A percentile compares a stretch with the other conserved stretches of the same genome.
Evolutionary conservation across 23 tunicate species (phyloP).

Genomic region (Halocynthia roretzi): DNA sequence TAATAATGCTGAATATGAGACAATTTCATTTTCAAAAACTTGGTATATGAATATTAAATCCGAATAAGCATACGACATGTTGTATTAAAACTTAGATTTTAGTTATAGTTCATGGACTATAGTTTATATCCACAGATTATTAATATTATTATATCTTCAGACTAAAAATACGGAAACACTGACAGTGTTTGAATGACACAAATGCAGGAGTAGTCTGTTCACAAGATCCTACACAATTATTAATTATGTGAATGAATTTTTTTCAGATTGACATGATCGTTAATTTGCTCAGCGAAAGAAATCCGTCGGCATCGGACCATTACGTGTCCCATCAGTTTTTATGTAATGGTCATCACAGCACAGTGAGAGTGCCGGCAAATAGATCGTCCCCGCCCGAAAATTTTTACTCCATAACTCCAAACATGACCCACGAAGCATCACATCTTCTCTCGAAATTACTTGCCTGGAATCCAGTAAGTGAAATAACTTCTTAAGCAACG

Average conservation of each 20-base stretch:
- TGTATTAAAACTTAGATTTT: too few species aligned
- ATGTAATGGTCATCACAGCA: background rate
- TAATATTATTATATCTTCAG: too few species aligned
- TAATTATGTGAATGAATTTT: background rate
- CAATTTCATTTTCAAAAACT: background rate
- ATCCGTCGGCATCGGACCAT: background rate
- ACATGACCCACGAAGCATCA: slow-evolving; percentile 71
- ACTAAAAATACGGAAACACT: background rate
- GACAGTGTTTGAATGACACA: background rate
- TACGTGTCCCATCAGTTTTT: slow-evolving; percentile 5
- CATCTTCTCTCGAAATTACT: slow-evolving; percentile 61
- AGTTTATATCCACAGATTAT: too few species aligned
- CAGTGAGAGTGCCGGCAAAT: slow-evolving; percentile 14
- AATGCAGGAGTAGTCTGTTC: background rate
- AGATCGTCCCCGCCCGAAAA: slow-evolving; percentile 37
- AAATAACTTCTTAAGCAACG: too few species aligned
- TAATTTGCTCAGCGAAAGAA: slow-evolving; percentile 34
- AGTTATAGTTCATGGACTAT: too few species aligned
- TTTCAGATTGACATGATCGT: slow-evolving; percentile 63
- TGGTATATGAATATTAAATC: too few species aligned
- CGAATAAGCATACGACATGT: too few species aligned
- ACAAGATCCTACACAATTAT: background rate
- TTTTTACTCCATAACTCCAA: slow-evolving; percentile 55
- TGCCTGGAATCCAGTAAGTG: slow-evolving; percentile 70
- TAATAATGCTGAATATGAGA: background rate